Evolutionary conservation across 2,888 invertebrate species (phyloP), one percentile per base, ranked within the genome.

Genomic region (Zonitis immaculata): DNA sequence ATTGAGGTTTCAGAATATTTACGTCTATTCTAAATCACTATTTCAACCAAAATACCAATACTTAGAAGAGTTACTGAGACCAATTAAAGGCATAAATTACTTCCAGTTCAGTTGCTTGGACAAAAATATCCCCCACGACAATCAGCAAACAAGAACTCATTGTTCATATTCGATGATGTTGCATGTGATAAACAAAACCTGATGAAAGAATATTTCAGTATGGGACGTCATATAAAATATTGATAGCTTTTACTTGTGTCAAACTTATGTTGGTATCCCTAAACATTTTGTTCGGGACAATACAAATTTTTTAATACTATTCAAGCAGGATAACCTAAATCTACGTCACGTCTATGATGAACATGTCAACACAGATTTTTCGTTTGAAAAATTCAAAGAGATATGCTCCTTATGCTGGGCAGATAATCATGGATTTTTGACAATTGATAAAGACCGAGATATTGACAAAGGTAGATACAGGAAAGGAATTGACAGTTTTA

Each of bases 161-260:
- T 73, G 8, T 62, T 73, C 49, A 70, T 73, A 47, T 73, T 73
- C 54, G 70, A 73, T 60, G 71, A 73, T 64, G 66, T 72, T 20
- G 62, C 65, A 16, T 69, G 67, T 44, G 68, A 66, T 22, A 66
- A 66, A 43, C 65, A 68, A 51, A 54, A 62, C 20, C 61, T 58
- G 27, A 64, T 72, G 11, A 54, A 62, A 52, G 55, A 57, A 8
- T 70, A 65, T 54, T 72, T 69, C 52, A 61, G 65, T 59, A 66
- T 57, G 63, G 66, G 68, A 8, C 56, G 71, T 22, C 71, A 71
- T 59, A 63, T n/a, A 59, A 14, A 22, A 59, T 30, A 61, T 72
- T n/a, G 70, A 71, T 52, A 58, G 63, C 46, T 69, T 70, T 44
- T 73, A 69, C 57, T 57, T 72, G 16, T 63, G 64, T 52, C 72